Evolutionary conservation across 2,797 vertebrate genomes (phyloP), one percentile per base, ranked within the genome.

Genomic region (Otolemur crassicaudatus): DNA sequence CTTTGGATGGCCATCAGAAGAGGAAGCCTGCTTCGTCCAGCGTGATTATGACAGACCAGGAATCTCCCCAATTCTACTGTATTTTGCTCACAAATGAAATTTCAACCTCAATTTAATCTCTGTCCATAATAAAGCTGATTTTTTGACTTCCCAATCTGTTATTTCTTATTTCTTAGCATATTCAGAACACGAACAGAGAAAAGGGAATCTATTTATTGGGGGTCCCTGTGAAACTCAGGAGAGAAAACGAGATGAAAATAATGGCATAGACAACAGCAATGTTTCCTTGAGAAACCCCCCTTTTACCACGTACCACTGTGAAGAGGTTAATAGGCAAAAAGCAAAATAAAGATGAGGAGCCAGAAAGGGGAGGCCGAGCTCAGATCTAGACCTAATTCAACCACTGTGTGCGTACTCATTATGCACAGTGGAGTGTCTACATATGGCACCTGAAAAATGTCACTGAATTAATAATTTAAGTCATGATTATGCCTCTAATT

Each of bases 401-500:
- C 72, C 43, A 2, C 72, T 1, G 2, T 1, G 0, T 12, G 73
- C 37, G 34, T 40, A 86, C 95, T 96, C 83, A 96, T 60, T 72
- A 88, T 65, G 34, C 84, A 63, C 89, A 82, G 10, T 82, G 56
- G 87, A 91, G 0, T 70, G 40, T 88, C 77, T 49, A 90, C 88
- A 90, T 87, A 85, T 76, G 94, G 82, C 91, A 97, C 97, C 97
- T 98, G 92, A 95, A 95, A 91, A 96, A 97, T 95, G 86, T 9
- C 94, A 94, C 93, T 88, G 94, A 97, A 97, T 95, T 98, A 96
- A 95, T 97, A 86, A 87, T 87, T 85, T 97, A 97, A 96, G 97
- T 97, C 88, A 95, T 98, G 92, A 98, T 97, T 97, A 97, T 90
- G 90, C 69, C 76, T 97, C 87, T 97, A 94, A 97, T 93, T 83